Conservation (phyloP, 2,888 invertebrate species). For the Iselma pallidipennis region DNA sequence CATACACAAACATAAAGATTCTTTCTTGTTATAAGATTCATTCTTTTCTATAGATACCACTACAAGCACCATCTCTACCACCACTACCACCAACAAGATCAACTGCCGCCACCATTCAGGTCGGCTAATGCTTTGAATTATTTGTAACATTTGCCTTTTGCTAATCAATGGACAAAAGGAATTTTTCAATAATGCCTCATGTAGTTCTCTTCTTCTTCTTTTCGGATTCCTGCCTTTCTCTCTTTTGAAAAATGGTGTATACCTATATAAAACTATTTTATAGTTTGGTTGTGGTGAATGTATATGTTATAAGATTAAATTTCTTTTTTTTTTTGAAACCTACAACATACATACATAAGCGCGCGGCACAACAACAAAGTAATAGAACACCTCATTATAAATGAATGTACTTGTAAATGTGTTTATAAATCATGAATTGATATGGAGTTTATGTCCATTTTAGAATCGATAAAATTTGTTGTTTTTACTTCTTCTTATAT, state of each 20-base stretch:
- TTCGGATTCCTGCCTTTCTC: no score
- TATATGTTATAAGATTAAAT: not conserved
- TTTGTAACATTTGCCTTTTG: not conserved
- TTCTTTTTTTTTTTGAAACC: not conserved
- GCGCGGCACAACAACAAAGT: conserved; percentile 8
- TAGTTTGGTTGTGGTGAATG: no score
- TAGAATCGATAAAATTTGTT: conserved; percentile 2
- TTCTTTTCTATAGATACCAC: no score
- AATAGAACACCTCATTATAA: conserved; percentile 24
- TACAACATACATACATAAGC: not conserved
- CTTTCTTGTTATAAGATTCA: no score
- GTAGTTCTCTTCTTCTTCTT: not conserved
- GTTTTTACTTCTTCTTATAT: not conserved
- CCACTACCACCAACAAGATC: not conserved
- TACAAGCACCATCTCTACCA: no score
- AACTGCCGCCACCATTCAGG: not conserved
- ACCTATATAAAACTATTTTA: no score
- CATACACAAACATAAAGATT: no score
- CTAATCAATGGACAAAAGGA: conserved; percentile 1
- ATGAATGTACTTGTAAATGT: conserved; percentile 16
- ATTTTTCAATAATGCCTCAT: no score
- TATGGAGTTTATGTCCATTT: conserved; percentile 8
- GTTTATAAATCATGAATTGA: conserved; percentile 25
- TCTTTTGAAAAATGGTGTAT: no score
- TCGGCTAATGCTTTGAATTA: not conserved